Conservation (phyloP, 2,888 invertebrate species). For the Flexamia atlantica region DNA sequence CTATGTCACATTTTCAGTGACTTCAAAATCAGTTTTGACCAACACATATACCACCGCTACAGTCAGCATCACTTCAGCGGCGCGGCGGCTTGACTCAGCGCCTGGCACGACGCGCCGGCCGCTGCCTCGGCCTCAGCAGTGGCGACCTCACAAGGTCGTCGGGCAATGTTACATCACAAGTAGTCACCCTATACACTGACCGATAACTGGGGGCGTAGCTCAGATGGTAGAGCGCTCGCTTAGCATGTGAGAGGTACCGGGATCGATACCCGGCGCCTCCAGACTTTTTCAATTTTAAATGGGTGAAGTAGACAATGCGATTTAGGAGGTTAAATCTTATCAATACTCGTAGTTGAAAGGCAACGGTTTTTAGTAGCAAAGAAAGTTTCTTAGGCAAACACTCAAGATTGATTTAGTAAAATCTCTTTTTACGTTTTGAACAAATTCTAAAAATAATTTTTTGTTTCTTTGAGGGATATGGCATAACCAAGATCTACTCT, state of each 20-base stretch:
- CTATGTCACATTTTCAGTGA: no score
- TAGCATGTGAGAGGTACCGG: slow-evolving; percentile 80
- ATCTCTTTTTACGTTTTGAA: no score
- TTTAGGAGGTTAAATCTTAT: no score
- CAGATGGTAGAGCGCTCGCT: slow-evolving; percentile 79
- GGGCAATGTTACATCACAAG: background rate
- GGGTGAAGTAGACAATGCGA: background rate
- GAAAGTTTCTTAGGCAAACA: no score
- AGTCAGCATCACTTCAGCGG: slow-evolving; percentile 8
- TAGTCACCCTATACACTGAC: background rate
- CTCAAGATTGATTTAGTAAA: no score
- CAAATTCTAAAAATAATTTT: no score
- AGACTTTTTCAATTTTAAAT: slow-evolving; percentile 58
- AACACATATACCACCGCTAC: background rate
- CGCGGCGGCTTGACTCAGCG: no score
- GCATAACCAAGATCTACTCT: no score
- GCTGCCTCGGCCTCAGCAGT: background rate
- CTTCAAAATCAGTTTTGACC: background rate
- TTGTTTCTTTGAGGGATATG: no score
- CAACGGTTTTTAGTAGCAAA: no score
- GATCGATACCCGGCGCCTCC: slow-evolving; percentile 76
- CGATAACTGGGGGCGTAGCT: slow-evolving; percentile 74
- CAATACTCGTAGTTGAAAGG: no score
- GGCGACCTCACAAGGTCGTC: slow-evolving; percentile 6
- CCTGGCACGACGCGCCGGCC: no score